A percentile compares a stretch with the other conserved stretches of the same genome.
Conservation (phyloP, 2,113 vertebrate genomes). For the Perca fluviatilis region DNA sequence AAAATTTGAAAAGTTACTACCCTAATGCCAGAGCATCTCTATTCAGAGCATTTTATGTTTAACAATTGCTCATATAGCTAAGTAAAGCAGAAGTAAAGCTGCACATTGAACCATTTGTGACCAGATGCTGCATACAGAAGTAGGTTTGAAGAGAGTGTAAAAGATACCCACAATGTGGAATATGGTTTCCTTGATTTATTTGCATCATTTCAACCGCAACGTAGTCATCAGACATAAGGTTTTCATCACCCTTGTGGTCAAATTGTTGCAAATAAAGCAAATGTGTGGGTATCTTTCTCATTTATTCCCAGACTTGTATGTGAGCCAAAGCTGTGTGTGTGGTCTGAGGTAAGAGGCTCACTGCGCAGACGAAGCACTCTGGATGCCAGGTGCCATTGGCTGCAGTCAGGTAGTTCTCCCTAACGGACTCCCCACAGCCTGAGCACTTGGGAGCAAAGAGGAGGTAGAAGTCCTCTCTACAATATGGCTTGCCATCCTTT, state of each 20-base stretch:
- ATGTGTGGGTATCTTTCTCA: slow-evolving; percentile 67
- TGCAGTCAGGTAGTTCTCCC: slow-evolving; percentile 90
- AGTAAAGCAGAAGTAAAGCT: slow-evolving; percentile 35
- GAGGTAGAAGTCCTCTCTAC: slow-evolving; percentile 89
- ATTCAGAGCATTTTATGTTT: slow-evolving; percentile 20
- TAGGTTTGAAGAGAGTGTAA: slow-evolving; percentile 47
- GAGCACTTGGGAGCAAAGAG: slow-evolving; percentile 92
- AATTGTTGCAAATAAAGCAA: slow-evolving; percentile 72
- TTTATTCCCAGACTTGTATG: slow-evolving; percentile 43
- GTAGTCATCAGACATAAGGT: slow-evolving; percentile 72
- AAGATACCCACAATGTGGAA: slow-evolving; percentile 59
- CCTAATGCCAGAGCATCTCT: slow-evolving; percentile 1
- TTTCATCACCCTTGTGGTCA: slow-evolving; percentile 69
- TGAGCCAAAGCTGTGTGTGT: slow-evolving; percentile 58
- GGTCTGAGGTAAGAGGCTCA: slow-evolving; percentile 80
- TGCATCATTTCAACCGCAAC: slow-evolving; percentile 62
- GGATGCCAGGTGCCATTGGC: slow-evolving; percentile 91
- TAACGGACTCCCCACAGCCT: slow-evolving; percentile 88
- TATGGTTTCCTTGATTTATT: slow-evolving; percentile 71
- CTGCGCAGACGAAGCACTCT: slow-evolving; percentile 93
- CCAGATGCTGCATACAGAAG: slow-evolving; percentile 63
- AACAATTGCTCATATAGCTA: slow-evolving; percentile 7
- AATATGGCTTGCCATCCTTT: slow-evolving; percentile 90
- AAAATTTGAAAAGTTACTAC: not conserved
- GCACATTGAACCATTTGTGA: slow-evolving; percentile 47